These are phyloP conservation scores for Ctenomys sociabilis DNA, from an alignment of 2,113 vertebrate species.

Conservation along the genomic window DNA sequence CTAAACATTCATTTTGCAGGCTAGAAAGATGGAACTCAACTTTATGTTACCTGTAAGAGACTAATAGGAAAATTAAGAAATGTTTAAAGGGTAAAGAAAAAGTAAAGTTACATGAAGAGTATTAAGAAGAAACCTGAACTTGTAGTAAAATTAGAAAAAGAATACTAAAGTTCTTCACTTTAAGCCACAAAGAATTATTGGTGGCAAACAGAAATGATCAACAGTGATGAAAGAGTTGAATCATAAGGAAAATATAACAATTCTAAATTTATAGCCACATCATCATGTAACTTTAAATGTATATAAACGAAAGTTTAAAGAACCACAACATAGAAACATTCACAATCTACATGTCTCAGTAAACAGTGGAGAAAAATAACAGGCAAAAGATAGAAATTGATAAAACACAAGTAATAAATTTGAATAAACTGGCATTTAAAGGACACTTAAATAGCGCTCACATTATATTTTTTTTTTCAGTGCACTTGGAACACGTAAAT, in stretches of 20 bases:
- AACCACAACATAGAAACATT: neutral
- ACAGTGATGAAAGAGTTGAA: neutral
- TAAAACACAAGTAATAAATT: neutral
- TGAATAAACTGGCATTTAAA: neutral
- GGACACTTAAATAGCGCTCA: neutral
- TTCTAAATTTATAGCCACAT: neutral
- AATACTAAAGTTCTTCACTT: neutral
- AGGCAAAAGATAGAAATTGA: neutral
- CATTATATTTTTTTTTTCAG: neutral
- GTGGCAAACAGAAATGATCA: neutral
- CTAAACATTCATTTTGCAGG: neutral
- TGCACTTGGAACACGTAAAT: neutral
- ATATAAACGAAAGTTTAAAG: conserved; percentile 13
- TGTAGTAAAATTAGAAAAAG: neutral
- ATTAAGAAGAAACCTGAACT: neutral
- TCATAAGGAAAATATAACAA: neutral
- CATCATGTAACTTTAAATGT: neutral
- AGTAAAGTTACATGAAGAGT: neutral
- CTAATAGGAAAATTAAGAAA: neutral
- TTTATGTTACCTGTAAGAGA: neutral
- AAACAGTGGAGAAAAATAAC: neutral
- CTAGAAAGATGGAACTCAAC: neutral
- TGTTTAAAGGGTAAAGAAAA: neutral
- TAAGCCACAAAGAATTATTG: neutral
- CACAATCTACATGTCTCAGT: neutral